Evolutionary conservation across 2,888 invertebrate genomes (phyloP).

Genomic region (Microdon myrmicae): DNA sequence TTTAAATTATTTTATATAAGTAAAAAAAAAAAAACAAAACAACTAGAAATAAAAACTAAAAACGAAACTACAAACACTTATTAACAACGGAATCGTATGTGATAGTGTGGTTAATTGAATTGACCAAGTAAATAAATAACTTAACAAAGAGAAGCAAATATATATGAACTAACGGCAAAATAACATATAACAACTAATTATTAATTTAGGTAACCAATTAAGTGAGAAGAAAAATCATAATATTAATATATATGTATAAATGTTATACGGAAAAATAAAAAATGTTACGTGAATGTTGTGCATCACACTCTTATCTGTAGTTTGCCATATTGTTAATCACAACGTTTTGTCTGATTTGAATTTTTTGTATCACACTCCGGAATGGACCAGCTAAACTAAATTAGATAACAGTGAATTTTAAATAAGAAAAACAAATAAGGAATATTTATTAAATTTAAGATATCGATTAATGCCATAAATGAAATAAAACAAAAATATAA

Average conservation of each 20-base stretch:
- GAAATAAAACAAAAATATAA: constrained; percentile 2
- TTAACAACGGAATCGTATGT: constrained; percentile 56
- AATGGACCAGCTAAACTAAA: constrained; percentile 40
- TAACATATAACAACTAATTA: constrained; percentile 2
- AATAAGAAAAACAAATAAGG: constrained; percentile 13
- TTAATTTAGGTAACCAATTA: constrained; percentile 25
- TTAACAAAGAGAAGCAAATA: constrained; percentile 42
- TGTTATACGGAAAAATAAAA: constrained; percentile 1
- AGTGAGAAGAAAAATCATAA: constrained; percentile 6
- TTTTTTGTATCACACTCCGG: constrained; percentile 37
- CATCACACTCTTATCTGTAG: background rate
- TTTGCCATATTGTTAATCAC: constrained; percentile 3
- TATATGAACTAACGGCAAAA: constrained; percentile 46
- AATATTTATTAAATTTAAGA: constrained; percentile 27
- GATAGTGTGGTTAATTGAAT: constrained; percentile 55
- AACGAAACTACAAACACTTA: constrained; percentile 6
- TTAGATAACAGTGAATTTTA: too few species aligned
- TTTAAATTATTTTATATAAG: too few species aligned
- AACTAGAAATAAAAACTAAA: constrained; percentile 16
- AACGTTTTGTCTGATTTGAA: too few species aligned
- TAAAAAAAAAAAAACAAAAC: constrained; percentile 17
- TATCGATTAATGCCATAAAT: constrained; percentile 35
- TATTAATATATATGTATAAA: background rate
- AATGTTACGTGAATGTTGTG: background rate
- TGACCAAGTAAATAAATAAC: constrained; percentile 46